phyloP scores from a whole-genome alignment of 1,140 invertebrate species.

The Aphelinus certus region DNA sequence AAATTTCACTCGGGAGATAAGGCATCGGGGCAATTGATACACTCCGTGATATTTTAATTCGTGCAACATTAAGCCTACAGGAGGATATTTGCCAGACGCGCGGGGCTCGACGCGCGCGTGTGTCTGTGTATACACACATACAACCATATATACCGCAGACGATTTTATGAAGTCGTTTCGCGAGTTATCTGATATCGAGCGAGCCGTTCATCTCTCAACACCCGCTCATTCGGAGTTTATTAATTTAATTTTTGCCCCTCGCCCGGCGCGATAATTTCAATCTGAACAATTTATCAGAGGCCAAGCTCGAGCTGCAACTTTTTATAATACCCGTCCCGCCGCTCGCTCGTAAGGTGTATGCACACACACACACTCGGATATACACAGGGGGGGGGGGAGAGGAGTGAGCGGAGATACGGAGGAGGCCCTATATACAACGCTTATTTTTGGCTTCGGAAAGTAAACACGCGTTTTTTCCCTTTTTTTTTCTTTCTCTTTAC shows the following conservation, averaged over 20 bases:
- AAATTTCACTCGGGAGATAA: too few relatives aligned
- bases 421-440: too few relatives aligned
- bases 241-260: constrained; percentile 29
- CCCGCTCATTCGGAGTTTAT: constrained; percentile 25
- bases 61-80: background rate
- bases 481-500: background rate
- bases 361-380: background rate
- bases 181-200: constrained; percentile 32
- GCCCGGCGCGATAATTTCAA: background rate
- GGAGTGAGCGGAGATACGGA: too few relatives aligned
- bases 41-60: background rate
- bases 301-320: background rate
- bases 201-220: constrained; percentile 21
- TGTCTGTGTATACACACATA: background rate
- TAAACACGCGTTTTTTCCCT: constrained; percentile 5
- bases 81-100: background rate
- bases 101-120: background rate
- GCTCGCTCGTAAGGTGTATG: background rate
- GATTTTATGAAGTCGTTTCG: constrained; percentile 28
- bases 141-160: constrained; percentile 25
- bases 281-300: constrained; percentile 23
- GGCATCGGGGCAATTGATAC: background rate
- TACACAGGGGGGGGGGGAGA: background rate
- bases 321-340: background rate
- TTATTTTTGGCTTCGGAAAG: background rate